Evolutionary conservation across 1,140 invertebrate genomes (phyloP).

Genomic region (Leptoteleia sp.): DNA sequence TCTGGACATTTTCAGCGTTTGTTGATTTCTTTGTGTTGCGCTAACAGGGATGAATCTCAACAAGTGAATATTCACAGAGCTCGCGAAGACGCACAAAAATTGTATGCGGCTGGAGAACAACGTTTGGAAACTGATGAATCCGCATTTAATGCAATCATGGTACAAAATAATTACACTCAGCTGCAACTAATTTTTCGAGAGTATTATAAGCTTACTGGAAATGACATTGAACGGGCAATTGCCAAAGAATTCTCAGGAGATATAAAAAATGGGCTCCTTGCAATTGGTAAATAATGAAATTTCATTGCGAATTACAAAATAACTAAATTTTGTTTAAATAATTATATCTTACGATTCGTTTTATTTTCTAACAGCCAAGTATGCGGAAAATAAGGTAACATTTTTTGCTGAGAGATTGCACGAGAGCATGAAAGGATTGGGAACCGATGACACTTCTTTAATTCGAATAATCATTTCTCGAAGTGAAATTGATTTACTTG

Average conservation of each 20-base stretch:
- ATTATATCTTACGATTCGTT: constrained; percentile 25
- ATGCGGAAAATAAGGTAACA: constrained; percentile 88
- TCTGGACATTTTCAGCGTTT: constrained; percentile 91
- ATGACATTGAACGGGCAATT: constrained; percentile 91
- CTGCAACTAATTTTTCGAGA: constrained; percentile 89
- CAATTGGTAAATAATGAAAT: constrained; percentile 77
- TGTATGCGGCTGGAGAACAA: too few species aligned
- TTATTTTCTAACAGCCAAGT: too few species aligned
- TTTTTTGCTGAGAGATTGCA: constrained; percentile 96
- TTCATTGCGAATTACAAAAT: too few species aligned
- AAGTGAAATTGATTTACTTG: constrained; percentile 92
- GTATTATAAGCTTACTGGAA: constrained; percentile 89
- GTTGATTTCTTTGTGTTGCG: constrained; percentile 86
- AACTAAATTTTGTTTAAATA: too few species aligned
- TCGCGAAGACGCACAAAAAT: too few species aligned
- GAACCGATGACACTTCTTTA: constrained; percentile 91
- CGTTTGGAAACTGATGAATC: constrained; percentile 93
- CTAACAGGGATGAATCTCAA: constrained; percentile 86
- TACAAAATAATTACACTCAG: constrained; percentile 89
- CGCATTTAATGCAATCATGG: constrained; percentile 91
- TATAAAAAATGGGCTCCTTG: constrained; percentile 89
- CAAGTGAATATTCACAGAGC: too few species aligned
- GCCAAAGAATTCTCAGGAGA: constrained; percentile 95
- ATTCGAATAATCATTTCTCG: constrained; percentile 93
- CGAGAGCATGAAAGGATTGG: constrained; percentile 93